Conservation (phyloP, 2,888 invertebrate species). For the Epistrophella euchroma region DNA sequence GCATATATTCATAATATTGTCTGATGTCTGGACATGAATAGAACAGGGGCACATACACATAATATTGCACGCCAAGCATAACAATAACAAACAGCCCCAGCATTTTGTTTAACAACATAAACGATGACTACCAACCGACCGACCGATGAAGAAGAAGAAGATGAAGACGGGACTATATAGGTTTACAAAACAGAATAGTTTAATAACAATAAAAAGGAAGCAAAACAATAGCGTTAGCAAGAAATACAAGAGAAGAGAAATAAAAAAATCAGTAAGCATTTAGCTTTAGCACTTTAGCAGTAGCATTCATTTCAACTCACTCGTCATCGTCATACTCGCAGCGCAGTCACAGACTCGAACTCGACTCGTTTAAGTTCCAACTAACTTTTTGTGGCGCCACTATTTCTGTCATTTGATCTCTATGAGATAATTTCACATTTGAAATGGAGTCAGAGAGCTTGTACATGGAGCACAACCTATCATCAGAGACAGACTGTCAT, state of each 20-base stretch:
- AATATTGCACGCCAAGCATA: conserved; percentile 58
- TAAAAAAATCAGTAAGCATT: conserved; percentile 18
- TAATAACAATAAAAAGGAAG: conserved; percentile 55
- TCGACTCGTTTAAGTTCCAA: conserved; percentile 4
- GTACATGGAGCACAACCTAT: conserved; percentile 34
- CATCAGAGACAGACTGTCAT: conserved; percentile 39
- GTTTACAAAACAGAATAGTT: conserved; percentile 29
- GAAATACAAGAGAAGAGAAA: background rate
- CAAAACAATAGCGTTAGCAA: conserved; percentile 56
- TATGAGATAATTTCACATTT: conserved; percentile 71
- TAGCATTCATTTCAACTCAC: conserved; percentile 10
- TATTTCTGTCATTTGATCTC: conserved; percentile 73
- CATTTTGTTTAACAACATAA: conserved; percentile 53
- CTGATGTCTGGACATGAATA: conserved; percentile 24
- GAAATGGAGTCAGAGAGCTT: conserved; percentile 33
- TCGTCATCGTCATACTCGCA: background rate
- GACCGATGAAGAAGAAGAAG: background rate
- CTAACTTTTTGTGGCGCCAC: conserved; percentile 70
- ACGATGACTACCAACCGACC: background rate
- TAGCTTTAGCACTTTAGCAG: too few species aligned
- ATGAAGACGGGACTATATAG: conserved; percentile 9
- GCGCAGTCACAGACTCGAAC: too few species aligned
- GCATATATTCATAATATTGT: conserved; percentile 55
- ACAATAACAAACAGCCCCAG: conserved; percentile 58
- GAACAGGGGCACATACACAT: conserved; percentile 42